These are phyloP conservation scores for Cryptoprocta ferox DNA, from an alignment of 2,797 vertebrate species.

Conservation along the genomic window DNA sequence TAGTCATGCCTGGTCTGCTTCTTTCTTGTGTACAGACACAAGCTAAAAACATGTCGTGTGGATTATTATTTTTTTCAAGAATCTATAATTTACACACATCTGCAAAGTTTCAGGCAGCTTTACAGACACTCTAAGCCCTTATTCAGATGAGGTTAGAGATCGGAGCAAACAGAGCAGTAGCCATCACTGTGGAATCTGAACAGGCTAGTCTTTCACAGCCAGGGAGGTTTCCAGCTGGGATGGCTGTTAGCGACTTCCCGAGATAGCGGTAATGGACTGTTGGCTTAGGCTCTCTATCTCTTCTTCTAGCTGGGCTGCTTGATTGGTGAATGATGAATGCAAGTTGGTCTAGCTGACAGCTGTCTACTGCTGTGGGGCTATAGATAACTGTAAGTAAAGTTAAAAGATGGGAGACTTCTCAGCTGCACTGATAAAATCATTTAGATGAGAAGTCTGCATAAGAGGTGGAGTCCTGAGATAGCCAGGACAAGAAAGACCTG, in stretches of 20 bases:
- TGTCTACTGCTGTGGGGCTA: background rate
- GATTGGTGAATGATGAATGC: constrained; percentile 38
- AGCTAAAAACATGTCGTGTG: background rate
- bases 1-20: background rate
- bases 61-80: background rate
- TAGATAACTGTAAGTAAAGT: constrained; percentile 41
- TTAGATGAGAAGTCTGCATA: constrained; percentile 39
- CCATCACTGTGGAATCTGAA: background rate
- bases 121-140: background rate
- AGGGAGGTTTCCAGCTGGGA: background rate
- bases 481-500: background rate
- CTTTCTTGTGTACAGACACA: background rate
- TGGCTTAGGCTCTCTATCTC: background rate
- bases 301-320: background rate
- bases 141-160: background rate
- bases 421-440: constrained; percentile 10
- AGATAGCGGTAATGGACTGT: background rate
- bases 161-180: background rate
- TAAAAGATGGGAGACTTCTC: constrained; percentile 5
- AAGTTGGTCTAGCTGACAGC: constrained; percentile 45
- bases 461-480: background rate
- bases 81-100: background rate
- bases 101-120: constrained; percentile 28
- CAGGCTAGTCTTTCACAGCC: background rate
- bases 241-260: background rate